A percentile compares a stretch with the other conserved stretches of the same genome.
phyloP scores from a whole-genome alignment of 2,888 invertebrate species.

The Drosophila crucigera region DNA sequence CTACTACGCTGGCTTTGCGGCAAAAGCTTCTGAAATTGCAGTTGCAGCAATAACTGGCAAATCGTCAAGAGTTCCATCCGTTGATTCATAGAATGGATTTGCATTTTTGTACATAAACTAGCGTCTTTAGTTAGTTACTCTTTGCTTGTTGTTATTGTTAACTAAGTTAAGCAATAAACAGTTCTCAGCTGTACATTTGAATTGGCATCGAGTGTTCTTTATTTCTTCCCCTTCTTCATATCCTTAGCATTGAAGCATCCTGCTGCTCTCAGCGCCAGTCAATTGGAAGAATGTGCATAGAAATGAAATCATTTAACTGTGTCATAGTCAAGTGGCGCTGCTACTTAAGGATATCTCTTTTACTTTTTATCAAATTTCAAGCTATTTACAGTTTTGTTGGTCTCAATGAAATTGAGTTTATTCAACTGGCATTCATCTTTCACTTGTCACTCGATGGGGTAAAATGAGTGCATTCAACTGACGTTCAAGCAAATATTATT shows the following conservation, averaged over 20 bases:
- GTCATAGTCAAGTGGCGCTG: background rate
- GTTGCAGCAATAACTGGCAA: conserved; percentile 44
- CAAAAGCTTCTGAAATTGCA: conserved; percentile 59
- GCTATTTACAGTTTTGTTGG: conserved; percentile 5
- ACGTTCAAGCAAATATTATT: conserved; percentile 7
- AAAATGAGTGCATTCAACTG: conserved; percentile 47
- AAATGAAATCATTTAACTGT: conserved; percentile 23
- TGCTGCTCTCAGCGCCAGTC: background rate
- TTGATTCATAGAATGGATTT: conserved; percentile 26
- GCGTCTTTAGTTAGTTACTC: conserved; percentile 46
- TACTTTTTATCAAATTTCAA: conserved; percentile 2
- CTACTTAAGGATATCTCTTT: conserved; percentile 14
- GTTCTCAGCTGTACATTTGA: conserved; percentile 15
- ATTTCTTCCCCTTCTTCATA: background rate
- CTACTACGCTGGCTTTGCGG: conserved; percentile 50
- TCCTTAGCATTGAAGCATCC: background rate
- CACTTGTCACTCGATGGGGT: conserved; percentile 21
- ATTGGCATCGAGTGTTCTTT: background rate
- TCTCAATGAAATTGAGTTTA: conserved; percentile 33
- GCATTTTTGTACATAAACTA: conserved; percentile 62
- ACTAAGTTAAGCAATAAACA: conserved; percentile 68
- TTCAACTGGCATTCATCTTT: conserved; percentile 46
- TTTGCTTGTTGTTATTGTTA: conserved; percentile 51
- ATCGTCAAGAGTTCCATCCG: conserved; percentile 6
- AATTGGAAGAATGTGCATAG: background rate